phyloP scores from a whole-genome alignment of 2,113 vertebrate genomes.

The Hippocampus guttulatus region DNA sequence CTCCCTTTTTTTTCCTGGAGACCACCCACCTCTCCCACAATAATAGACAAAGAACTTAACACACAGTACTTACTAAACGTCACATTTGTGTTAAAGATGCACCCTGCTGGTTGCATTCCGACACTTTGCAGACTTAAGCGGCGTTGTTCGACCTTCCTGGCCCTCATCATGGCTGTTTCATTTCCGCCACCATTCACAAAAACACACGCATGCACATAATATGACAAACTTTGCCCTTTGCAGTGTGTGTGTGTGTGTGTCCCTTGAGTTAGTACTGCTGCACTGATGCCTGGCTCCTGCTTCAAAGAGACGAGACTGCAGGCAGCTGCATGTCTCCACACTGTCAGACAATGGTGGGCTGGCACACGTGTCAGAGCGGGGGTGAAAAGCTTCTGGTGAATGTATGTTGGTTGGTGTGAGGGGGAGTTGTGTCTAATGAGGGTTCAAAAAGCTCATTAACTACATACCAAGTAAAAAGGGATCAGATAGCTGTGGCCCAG shows the following conservation, averaged over 20 bases:
- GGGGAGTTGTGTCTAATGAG: constrained; percentile 52
- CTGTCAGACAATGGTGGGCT: constrained; percentile 56
- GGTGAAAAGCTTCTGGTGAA: constrained; percentile 26
- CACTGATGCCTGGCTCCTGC: constrained; percentile 33
- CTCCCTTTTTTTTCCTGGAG: not conserved
- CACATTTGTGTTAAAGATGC: constrained; percentile 28
- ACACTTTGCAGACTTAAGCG: constrained; percentile 33
- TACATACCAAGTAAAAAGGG: constrained; percentile 61
- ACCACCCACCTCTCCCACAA: not conserved
- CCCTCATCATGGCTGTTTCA: constrained; percentile 42
- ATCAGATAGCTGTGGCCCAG: constrained; percentile 47
- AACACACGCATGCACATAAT: constrained; percentile 16
- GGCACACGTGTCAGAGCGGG: constrained; percentile 48
- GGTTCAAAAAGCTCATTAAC: constrained; percentile 70
- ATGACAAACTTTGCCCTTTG: constrained; percentile 53
- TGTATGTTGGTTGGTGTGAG: constrained; percentile 36
- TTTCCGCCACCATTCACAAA: constrained; percentile 5
- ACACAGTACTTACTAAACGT: not conserved
- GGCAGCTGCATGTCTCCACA: constrained; percentile 66
- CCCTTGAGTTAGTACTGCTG: not conserved
- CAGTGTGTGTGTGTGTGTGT: constrained; percentile 38
- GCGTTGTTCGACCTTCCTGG: constrained; percentile 45
- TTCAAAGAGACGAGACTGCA: constrained; percentile 53
- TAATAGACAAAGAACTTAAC: not conserved
- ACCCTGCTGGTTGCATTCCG: constrained; percentile 53